These are phyloP conservation scores for Diloba caeruleocephala DNA, from an alignment of 2,888 invertebrate species.

Conservation along the genomic window DNA sequence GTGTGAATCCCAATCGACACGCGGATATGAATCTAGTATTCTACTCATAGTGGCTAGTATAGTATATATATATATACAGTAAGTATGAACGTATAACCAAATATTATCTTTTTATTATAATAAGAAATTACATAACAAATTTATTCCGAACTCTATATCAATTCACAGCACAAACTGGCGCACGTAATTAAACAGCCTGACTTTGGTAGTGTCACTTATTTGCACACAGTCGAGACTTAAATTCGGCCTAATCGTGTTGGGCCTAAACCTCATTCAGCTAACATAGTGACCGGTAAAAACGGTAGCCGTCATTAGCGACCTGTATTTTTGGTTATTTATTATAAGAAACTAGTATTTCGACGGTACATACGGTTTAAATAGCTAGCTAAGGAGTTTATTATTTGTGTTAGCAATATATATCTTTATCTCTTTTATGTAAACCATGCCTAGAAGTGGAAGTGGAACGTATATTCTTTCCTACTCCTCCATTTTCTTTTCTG, in stretches of 20 bases:
- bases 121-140: too few relatives aligned
- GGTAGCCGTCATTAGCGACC: conserved; percentile 16
- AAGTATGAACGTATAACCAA: too few relatives aligned
- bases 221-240: conserved; percentile 20
- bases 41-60: too few relatives aligned
- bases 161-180: conserved; percentile 28
- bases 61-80: too few relatives aligned
- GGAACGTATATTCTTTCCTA: too few relatives aligned
- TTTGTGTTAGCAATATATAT: conserved; percentile 6
- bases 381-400: background rate
- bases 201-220: conserved; percentile 37
- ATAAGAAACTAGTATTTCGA: conserved; percentile 6
- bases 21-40: too few relatives aligned
- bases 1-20: too few relatives aligned
- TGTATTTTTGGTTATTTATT: conserved; percentile 18
- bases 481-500: too few relatives aligned
- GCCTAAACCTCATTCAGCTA: conserved; percentile 15
- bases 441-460: too few relatives aligned
- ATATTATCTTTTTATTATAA: too few relatives aligned
- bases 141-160: conserved; percentile 25
- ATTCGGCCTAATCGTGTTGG: background rate
- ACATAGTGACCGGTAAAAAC: conserved; percentile 24
- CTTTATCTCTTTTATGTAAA: conserved; percentile 2
- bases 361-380: conserved; percentile 3
- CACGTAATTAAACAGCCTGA: conserved; percentile 31